phyloP scores from a whole-genome alignment of 2,797 vertebrate genomes.

The Acomys russatus region DNA sequence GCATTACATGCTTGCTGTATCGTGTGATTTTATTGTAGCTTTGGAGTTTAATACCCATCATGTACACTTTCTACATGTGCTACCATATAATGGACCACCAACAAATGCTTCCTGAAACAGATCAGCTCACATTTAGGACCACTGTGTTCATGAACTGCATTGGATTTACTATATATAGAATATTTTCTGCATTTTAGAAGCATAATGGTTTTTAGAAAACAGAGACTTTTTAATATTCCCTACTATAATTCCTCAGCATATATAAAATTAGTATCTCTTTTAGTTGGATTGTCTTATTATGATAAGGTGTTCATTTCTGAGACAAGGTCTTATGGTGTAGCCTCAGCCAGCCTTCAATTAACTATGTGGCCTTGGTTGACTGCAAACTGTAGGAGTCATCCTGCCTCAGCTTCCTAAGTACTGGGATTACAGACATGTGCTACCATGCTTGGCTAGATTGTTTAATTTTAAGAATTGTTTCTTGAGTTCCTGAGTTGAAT shows the following conservation, averaged over 20 bases:
- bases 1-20: neutral
- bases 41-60: neutral
- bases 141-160: neutral
- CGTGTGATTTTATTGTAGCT: neutral
- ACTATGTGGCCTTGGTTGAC: neutral
- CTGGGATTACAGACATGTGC: neutral
- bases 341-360: neutral
- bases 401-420: neutral
- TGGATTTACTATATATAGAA: neutral
- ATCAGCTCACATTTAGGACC: neutral
- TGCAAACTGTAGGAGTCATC: neutral
- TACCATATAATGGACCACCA: neutral
- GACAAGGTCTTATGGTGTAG: neutral
- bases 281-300: neutral
- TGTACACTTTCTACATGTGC: neutral
- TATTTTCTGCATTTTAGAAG: neutral
- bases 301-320: neutral
- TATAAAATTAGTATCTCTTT: neutral
- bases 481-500: neutral
- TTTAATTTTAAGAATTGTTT: neutral
- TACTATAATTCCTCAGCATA: neutral
- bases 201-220: neutral
- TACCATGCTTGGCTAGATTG: neutral
- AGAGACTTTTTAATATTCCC: neutral
- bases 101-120: neutral